Evolutionary conservation across 64 coral and sea anemone genomes (phyloP).

Genomic region (Porites lutea): DNA sequence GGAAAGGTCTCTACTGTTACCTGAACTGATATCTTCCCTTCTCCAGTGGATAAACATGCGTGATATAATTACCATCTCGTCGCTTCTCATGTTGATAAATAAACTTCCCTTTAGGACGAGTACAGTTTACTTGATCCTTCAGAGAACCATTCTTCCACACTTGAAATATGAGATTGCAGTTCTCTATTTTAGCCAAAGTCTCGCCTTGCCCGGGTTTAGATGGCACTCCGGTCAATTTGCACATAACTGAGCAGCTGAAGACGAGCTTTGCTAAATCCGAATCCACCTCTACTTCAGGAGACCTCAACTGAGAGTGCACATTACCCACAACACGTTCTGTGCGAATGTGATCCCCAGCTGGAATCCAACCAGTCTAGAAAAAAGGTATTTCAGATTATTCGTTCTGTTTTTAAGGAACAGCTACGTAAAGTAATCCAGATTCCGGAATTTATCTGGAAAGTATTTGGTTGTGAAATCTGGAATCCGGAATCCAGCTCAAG

Average conservation of each 20-base stretch:
- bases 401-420: not conserved
- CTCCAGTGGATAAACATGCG: conserved; percentile 50
- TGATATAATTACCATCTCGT: conserved; percentile 61
- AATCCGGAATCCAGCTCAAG: no score
- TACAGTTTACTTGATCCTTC: conserved; percentile 77
- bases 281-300: conserved; percentile 43
- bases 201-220: not conserved
- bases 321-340: conserved; percentile 77
- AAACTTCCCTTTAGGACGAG: conserved; percentile 58
- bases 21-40: conserved; percentile 74
- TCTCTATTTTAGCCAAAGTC: conserved; percentile 63
- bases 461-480: no score
- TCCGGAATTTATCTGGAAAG: no score
- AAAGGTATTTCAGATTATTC: not conserved
- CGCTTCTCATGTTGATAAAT: conserved; percentile 59
- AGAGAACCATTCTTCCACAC: conserved; percentile 46
- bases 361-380: conserved; percentile 70
- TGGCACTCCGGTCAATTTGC: conserved; percentile 64
- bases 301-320: conserved; percentile 53
- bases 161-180: conserved; percentile 74
- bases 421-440: no score
- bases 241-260: conserved; percentile 79
- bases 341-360: conserved; percentile 64
- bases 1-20: not conserved
- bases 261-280: conserved; percentile 64